Evolutionary conservation across 2,113 vertebrate genomes (phyloP).

Genomic region (Ailurus styani): DNA sequence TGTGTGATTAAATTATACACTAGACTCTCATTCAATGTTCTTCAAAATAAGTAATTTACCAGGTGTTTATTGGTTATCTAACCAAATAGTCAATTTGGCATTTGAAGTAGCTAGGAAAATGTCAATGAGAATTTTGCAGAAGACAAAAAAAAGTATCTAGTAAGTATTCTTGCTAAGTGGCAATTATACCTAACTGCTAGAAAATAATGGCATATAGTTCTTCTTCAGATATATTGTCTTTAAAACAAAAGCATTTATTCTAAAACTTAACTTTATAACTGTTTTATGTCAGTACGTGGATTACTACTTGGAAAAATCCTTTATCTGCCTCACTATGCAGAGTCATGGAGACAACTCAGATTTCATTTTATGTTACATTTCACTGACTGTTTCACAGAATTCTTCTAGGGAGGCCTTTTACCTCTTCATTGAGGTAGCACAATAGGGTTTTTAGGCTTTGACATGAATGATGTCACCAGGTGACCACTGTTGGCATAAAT

Average conservation of each 20-base stretch:
- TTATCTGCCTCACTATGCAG: background rate
- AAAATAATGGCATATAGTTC: background rate
- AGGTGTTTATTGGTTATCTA: background rate
- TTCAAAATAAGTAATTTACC: conserved; percentile 10
- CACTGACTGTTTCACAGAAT: background rate
- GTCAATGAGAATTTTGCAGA: background rate
- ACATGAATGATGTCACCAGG: background rate
- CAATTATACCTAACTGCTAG: background rate
- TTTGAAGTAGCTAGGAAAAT: background rate
- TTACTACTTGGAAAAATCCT: background rate
- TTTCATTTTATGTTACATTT: background rate
- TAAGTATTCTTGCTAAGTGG: background rate
- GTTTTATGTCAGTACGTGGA: background rate
- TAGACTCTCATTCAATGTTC: background rate
- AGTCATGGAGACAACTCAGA: background rate
- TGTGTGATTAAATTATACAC: background rate
- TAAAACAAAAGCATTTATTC: conserved; percentile 35
- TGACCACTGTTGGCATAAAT: conserved; percentile 5
- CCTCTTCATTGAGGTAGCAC: background rate
- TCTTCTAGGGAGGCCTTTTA: background rate
- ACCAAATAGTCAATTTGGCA: background rate
- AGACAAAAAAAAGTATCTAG: background rate
- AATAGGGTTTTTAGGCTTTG: conserved; percentile 7
- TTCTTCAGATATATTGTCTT: background rate
- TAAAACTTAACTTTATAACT: conserved; percentile 22